Base-by-base conservation (phyloP, 2,888 invertebrate genomes). In the Chrysomela aeneicollis region DNA sequence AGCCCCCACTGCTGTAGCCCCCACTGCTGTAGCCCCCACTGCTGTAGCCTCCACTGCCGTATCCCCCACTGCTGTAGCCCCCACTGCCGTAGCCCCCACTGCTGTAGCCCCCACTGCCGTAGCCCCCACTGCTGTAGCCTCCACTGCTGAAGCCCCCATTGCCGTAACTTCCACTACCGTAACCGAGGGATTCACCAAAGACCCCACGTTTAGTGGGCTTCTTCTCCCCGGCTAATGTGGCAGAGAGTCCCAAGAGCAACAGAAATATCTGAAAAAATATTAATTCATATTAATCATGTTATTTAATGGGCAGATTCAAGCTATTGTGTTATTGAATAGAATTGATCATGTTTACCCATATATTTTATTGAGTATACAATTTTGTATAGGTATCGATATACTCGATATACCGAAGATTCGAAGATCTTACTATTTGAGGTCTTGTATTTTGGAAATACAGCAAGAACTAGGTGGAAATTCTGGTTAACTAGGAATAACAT, bases 151-250 rank as follows among this genome's bases (percentile, higher is more conserved):
- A 26, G 26, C 26, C 6, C 26, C 6, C 80, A 71, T 77, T 74
- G 76, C 77, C 75, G 73, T 59, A 61, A 64, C 73, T 72, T 68
- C 77, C 76, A 66, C 66, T 75, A 69, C 78, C 77, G 47, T 77
- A 76, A 69, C 74, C 78, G 59, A 79, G 71, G 65, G 79, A 78
- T 77, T 80, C 81, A 57, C 82, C 84, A 71, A 80, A 82, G 74
- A 84, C 79, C 73, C 84, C 84, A 74, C 85, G 82, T 79, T 84
- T 83, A 10, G 79, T 76, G 77, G 77, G 79, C 73, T 82, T 82
- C 76, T 83, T 83, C 71, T 79, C 78, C 71, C 76, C 79, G 54
- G 79, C 81, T 49, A 77, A 73, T 67, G 82, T 81, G 73, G 82
- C 81, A 67, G 83, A 82, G 72, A 82, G 77, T 66, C 80, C 77